These are phyloP conservation scores for Heterohyrax brucei DNA, from an alignment of 2,797 vertebrate genomes.

Conservation along the genomic window DNA sequence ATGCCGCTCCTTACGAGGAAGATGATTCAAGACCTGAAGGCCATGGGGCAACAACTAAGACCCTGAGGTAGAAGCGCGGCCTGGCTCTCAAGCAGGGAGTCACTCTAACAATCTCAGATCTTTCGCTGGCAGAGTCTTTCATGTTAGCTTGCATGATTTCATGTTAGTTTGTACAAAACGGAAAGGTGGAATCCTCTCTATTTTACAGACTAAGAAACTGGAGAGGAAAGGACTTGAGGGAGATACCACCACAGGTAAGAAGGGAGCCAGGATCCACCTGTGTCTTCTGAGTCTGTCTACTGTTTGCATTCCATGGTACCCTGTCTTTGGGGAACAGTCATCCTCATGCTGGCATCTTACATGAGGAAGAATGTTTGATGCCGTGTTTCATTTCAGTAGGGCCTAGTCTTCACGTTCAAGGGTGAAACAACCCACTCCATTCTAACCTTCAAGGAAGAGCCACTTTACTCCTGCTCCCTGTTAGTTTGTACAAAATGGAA, in stretches of 20 bases:
- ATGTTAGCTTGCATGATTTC: neutral
- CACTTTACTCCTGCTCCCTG: no score
- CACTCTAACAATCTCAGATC: fast-evolving
- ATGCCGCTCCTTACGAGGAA: neutral
- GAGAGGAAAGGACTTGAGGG: no score
- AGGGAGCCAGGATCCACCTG: neutral
- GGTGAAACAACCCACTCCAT: no score
- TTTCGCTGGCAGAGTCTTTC: neutral
- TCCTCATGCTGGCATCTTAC: no score
- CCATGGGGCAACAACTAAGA: fast-evolving
- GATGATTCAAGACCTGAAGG: no score
- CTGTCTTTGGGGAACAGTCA: no score
- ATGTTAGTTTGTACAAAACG: neutral
- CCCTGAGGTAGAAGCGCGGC: neutral
- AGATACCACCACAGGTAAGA: no score
- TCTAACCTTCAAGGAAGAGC: no score
- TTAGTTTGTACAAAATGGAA: neutral
- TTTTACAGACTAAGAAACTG: neutral
- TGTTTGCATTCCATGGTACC: no score
- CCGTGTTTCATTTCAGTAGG: no score
- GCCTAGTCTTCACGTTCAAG: no score
- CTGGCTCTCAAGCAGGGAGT: neutral
- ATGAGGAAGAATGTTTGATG: no score
- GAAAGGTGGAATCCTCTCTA: neutral
- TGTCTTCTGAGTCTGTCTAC: neutral